Percentiles rank a stretch among this genome's conserved stretches.
Conservation (phyloP, 2,888 invertebrate species). For the Byasa hedistus region DNA sequence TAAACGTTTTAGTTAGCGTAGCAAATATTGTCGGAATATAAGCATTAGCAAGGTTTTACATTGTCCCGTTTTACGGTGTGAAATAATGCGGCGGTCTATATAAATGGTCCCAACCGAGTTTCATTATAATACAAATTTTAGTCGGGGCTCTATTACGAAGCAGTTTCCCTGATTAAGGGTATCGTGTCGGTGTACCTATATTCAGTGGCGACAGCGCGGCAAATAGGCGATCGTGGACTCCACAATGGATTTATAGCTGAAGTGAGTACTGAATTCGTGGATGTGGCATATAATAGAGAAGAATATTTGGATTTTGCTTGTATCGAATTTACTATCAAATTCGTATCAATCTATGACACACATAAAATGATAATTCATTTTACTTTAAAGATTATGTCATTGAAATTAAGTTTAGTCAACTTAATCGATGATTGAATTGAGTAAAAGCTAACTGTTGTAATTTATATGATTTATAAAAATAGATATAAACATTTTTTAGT, state of each 20-base stretch:
- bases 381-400: too few relatives aligned
- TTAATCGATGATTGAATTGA: too few relatives aligned
- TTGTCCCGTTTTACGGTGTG: not conserved
- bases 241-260: constrained; percentile 63
- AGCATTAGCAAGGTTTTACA: constrained; percentile 1
- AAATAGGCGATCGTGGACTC: constrained; percentile 63
- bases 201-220: constrained; percentile 62
- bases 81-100: constrained; percentile 26
- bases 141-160: constrained; percentile 61
- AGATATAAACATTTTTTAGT: too few relatives aligned
- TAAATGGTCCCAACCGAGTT: constrained; percentile 39
- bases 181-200: constrained; percentile 45
- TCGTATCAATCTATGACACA: not conserved
- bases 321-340: not conserved
- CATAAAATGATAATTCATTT: too few relatives aligned
- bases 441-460: too few relatives aligned
- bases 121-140: constrained; percentile 67
- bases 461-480: too few relatives aligned
- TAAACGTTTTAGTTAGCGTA: not conserved
- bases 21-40: not conserved
- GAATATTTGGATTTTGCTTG: not conserved
- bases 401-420: too few relatives aligned
- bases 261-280: constrained; percentile 52
- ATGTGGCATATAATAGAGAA: constrained; percentile 39
- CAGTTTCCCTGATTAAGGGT: constrained; percentile 69